Evolutionary conservation across 2,113 vertebrate species (phyloP).

Genomic region (Uria lomvia): DNA sequence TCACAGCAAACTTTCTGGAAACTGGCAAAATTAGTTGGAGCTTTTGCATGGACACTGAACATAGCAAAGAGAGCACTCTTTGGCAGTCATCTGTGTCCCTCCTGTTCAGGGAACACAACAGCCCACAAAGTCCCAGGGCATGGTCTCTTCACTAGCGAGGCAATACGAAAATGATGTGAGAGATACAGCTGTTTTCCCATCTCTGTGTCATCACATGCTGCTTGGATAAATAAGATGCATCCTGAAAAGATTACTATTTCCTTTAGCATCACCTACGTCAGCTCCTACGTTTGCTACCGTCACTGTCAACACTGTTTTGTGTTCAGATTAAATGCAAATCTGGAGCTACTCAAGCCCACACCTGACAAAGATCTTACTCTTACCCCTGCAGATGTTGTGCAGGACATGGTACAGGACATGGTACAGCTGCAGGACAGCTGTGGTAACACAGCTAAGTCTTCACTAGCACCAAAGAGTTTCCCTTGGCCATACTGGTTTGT

Average conservation of each 20-base stretch:
- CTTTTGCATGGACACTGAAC: neutral
- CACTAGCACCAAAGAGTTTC: neutral
- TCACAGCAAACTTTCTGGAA: neutral
- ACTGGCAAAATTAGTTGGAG: neutral
- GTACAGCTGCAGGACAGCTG: neutral
- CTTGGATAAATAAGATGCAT: neutral
- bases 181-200: neutral
- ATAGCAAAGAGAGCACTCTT: neutral
- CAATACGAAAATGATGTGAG: neutral
- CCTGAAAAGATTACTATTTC: no score
- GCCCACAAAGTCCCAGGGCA: no score
- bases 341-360: neutral
- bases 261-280: no score
- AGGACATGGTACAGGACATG: neutral
- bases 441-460: neutral
- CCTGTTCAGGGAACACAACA: neutral
- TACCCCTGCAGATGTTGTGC: neutral
- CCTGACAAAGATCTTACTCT: neutral
- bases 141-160: neutral
- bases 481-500: neutral
- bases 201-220: neutral
- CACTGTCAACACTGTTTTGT: neutral
- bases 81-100: neutral
- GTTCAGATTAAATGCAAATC: neutral
- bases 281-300: no score